Percentiles rank a stretch among this genome's conserved stretches.
These are phyloP conservation scores for Hydrocynus forskahlii DNA, from an alignment of 2,797 vertebrate genomes.

Conservation along the genomic window DNA sequence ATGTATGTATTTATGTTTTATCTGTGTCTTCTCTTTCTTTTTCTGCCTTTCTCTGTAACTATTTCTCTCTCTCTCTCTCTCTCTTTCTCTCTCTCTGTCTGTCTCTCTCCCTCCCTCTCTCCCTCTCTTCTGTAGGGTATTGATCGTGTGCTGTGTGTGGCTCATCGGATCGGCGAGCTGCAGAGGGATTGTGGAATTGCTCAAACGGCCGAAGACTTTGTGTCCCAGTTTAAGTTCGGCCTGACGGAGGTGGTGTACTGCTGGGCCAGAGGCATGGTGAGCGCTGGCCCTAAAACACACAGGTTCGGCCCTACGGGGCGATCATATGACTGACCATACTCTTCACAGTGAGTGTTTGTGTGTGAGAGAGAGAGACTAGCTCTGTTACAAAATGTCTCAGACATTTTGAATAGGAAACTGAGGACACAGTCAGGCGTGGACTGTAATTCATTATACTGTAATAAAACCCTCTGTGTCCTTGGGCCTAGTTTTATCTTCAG, in stretches of 20 bases:
- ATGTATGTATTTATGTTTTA: too few relatives aligned
- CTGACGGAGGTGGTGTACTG: conserved; percentile 93
- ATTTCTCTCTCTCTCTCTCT: background rate
- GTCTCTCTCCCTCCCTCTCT: background rate
- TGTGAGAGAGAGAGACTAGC: background rate
- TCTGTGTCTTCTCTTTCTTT: too few relatives aligned
- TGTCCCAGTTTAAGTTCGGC: conserved; percentile 90
- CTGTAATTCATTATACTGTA: conserved; percentile 75
- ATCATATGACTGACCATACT: background rate
- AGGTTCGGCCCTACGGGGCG: background rate
- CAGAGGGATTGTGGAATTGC: conserved; percentile 86
- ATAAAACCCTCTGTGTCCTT: conserved; percentile 66
- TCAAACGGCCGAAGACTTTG: conserved; percentile 87
- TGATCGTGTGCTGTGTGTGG: conserved; percentile 80
- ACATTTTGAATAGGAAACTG: conserved; percentile 6
- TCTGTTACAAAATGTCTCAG: background rate
- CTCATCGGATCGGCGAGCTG: conserved; percentile 84
- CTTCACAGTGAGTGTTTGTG: conserved; percentile 34
- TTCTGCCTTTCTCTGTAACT: too few relatives aligned
- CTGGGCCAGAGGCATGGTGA: conserved; percentile 94
- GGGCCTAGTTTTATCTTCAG: background rate
- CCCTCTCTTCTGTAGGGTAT: conserved; percentile 74
- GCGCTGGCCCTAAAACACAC: conserved; percentile 43
- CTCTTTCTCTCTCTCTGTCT: background rate
- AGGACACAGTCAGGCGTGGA: background rate